Percentiles rank a stretch among this genome's conserved stretches.
phyloP scores from a whole-genome alignment of 2,797 vertebrate genomes.

The Dipus sagitta region DNA sequence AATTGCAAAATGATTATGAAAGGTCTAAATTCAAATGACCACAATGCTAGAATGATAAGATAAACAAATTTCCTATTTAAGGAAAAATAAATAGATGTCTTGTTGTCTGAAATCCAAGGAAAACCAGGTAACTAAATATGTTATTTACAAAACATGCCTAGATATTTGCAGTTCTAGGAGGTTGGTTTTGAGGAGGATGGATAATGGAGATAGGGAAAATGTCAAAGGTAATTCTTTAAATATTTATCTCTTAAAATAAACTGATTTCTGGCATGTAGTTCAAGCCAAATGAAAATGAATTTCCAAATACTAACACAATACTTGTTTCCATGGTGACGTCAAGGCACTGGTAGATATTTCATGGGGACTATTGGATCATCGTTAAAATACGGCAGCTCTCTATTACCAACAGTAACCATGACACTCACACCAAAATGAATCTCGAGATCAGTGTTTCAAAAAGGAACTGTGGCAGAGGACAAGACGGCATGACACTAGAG shows the following conservation, averaged over 20 bases:
- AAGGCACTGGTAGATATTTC: not conserved
- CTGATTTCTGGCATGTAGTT: not conserved
- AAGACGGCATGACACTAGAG: not conserved
- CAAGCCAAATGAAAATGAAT: conserved; percentile 20
- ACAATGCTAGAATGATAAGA: conserved; percentile 57
- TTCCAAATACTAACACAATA: not conserved
- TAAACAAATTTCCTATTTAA: conserved; percentile 39
- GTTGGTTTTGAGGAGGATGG: not conserved
- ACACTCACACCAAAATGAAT: not conserved
- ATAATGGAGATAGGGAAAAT: not conserved
- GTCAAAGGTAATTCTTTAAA: not conserved
- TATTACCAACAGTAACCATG: not conserved
- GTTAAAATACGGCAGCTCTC: not conserved
- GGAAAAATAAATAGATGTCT: not conserved
- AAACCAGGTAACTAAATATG: not conserved
- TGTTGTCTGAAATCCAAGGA: not conserved
- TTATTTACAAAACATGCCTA: not conserved
- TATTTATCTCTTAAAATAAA: not conserved
- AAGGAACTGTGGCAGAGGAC: not conserved
- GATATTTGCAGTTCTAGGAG: not conserved
- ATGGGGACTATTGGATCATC: not conserved
- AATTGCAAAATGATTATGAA: conserved; percentile 81
- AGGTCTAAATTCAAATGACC: conserved; percentile 68
- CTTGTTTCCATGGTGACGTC: not conserved
- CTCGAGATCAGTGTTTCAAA: not conserved